Evolutionary conservation across 2,888 invertebrate genomes (phyloP), one percentile per base, ranked within the genome.

Genomic region (Meiosimyza decipiens): DNA sequence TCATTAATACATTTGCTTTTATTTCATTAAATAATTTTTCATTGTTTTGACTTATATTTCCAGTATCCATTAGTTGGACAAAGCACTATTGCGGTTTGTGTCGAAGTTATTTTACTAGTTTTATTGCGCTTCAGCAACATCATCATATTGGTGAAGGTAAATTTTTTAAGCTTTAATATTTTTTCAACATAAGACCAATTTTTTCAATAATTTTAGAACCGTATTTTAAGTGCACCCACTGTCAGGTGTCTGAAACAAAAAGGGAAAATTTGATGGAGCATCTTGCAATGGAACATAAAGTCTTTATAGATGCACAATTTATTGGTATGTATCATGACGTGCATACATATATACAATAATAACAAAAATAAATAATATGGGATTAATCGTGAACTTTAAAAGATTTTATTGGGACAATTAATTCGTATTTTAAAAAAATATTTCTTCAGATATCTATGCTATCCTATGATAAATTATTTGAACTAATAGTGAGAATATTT

Each of bases 251-350:
- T 28, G 71, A 70, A 13, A 69, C 72, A 22, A 52, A 66, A 3
- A 40, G 74, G 6, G 74, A 74, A 47, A 65, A 64, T 51, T 33
- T 74, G n/a, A 55, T 74, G 72, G 74, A 74, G 47, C 74, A 74
- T 49, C 47, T 74, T 63, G 74, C 74, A 28, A 67, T 67, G 64
- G 72, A 72, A 49, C 74, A 74, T 51, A 74, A 74, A 51, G 57
- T 72, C 12, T 69, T 72, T 9, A 72, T 74, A 28, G 74, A 74
- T 57, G 70, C 67, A 12, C 72, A 60, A 12, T 40, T 74, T 18
- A 72, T 71, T 57, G 74, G 74, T 74, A 52, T 71, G 52, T 40
- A 40, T 40, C 2, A 28, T 28, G 22, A 28, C 28, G 0, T 28
- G 28, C 4, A 28, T 28, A 4, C 4, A 28, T 28, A 4, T 40